These are phyloP conservation scores for Channa striata DNA, from an alignment of 2,797 vertebrate species.

Conservation along the genomic window DNA sequence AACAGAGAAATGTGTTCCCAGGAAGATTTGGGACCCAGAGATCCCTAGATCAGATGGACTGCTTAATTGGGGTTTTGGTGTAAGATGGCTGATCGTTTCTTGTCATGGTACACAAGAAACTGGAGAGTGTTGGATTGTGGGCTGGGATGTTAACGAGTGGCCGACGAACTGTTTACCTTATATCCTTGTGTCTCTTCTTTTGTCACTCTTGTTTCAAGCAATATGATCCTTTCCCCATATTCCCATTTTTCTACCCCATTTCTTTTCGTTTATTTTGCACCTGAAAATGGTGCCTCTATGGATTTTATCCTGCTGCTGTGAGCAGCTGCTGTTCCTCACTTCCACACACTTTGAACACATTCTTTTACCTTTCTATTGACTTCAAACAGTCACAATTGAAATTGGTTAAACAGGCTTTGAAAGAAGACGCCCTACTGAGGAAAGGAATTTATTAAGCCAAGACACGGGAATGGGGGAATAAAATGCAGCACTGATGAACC, in stretches of 20 bases:
- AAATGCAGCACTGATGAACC: slow-evolving; percentile 8
- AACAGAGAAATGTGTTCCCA: background rate
- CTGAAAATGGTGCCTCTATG: background rate
- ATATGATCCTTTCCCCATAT: background rate
- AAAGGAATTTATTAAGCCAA: slow-evolving; percentile 46
- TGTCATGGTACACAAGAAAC: background rate
- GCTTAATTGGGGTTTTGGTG: background rate
- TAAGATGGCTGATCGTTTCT: background rate
- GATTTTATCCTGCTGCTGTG: slow-evolving; percentile 1
- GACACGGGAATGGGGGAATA: slow-evolving; percentile 21
- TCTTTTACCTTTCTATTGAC: slow-evolving; percentile 16
- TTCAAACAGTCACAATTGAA: slow-evolving; percentile 22
- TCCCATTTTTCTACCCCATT: background rate
- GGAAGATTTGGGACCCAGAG: background rate
- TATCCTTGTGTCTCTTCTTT: background rate
- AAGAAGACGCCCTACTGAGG: slow-evolving; percentile 36
- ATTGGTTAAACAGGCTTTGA: slow-evolving; percentile 44
- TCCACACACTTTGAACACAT: slow-evolving; percentile 25
- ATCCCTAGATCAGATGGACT: background rate
- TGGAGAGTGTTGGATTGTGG: slow-evolving; percentile 1
- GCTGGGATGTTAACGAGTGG: slow-evolving; percentile 21
- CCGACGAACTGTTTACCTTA: background rate
- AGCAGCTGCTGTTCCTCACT: slow-evolving; percentile 24
- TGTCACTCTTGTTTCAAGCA: background rate
- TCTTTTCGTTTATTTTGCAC: slow-evolving; percentile 9